Evolutionary conservation across 2,888 invertebrate species (phyloP), one percentile per base, ranked within the genome.

Genomic region (Stictocephala bisonia): DNA sequence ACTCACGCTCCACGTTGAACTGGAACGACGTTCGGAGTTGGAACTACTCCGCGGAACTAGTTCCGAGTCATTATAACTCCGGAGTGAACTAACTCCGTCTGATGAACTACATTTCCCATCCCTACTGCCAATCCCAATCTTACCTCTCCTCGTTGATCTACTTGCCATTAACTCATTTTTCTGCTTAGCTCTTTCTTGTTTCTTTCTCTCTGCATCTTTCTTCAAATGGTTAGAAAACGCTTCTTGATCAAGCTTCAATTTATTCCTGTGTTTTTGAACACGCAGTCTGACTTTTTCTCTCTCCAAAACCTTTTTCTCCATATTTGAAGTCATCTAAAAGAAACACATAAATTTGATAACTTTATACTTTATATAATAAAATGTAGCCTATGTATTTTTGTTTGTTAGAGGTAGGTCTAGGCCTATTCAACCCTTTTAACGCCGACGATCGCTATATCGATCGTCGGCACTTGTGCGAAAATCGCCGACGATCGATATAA

Each of bases 201-300:
- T 64, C 64, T 64, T 64, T 64, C 64, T 64, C 64, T 64, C 64
- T 64, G 41, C 64, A 64, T 64, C 64, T 64, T 40, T 44, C 64
- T 64, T 64, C 64, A 41, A 64, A 40, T 64, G 41, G 22, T 64
- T 64, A 64, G 35, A 40, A 13, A 3, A 41, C 20, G 64, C 64
- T 64, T 64, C 64, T 40, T 64, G 64, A 41, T 64, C 64, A 64
- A 64, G 64, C 24, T 64, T 64, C 20, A 64, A 64, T 64, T 40
- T 40, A 64, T 64, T 40, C 64, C 64, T 40, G 41, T 64, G 41
- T 64, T 64, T 64, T 22, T 64, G 64, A 64, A 64, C 64, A 41
- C 41, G 35, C 41, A 41, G 64, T 64, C 64, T 64, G 64, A 64
- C 41, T 64, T 60, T 60, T 60, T 60, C 56, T 56, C 56, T 56